These are phyloP conservation scores for Seira musarum DNA, from an alignment of 2,888 invertebrate genomes.

Conservation along the genomic window DNA sequence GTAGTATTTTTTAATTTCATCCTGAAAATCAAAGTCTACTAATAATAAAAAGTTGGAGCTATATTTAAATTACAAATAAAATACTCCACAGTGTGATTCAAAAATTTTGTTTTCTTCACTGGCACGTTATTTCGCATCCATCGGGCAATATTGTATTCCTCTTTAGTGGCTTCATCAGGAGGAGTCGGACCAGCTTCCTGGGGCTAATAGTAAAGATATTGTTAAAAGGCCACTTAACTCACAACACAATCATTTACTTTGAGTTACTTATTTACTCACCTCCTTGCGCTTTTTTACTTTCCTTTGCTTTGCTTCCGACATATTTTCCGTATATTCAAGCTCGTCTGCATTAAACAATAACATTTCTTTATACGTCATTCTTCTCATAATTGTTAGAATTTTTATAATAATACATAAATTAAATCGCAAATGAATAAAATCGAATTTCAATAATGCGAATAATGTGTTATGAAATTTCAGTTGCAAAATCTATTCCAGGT, in stretches of 20 bases:
- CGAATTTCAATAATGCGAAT: no score
- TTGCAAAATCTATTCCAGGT: no score
- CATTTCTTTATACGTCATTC: no score
- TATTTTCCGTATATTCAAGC: constrained; percentile 39
- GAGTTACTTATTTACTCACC: constrained; percentile 74
- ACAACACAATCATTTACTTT: constrained; percentile 28
- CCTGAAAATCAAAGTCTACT: neutral
- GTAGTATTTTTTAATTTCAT: neutral
- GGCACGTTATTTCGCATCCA: constrained; percentile 95
- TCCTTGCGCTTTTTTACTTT: constrained; percentile 79
- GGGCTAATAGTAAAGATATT: constrained; percentile 17
- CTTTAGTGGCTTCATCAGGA: constrained; percentile 85
- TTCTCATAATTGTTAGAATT: no score
- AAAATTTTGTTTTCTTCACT: constrained; percentile 95
- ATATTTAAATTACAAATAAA: constrained; percentile 83
- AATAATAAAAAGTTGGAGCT: neutral
- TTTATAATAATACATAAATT: no score
- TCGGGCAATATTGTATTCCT: constrained; percentile 94
- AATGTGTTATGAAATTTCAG: no score
- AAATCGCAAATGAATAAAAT: no score
- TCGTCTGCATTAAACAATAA: constrained; percentile 36
- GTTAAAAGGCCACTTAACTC: neutral
- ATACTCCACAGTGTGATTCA: constrained; percentile 97
- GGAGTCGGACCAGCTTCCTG: constrained; percentile 55
- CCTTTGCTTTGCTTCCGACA: constrained; percentile 75